Conservation (phyloP, 2,888 invertebrate species). For the Malthinus seriepunctatus region DNA sequence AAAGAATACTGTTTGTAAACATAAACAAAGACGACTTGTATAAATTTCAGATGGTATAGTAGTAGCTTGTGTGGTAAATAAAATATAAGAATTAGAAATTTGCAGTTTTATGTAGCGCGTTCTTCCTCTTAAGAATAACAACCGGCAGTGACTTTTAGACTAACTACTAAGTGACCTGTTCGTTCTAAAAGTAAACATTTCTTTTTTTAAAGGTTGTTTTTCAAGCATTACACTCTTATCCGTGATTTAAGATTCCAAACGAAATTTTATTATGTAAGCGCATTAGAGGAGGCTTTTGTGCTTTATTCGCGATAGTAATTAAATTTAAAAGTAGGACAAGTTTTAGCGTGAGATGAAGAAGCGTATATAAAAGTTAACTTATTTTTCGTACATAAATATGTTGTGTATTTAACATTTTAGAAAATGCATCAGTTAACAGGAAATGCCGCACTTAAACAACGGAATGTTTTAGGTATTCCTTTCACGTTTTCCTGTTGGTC, state of each 20-base stretch:
- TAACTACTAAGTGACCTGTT: constrained; percentile 22
- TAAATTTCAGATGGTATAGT: too few relatives aligned
- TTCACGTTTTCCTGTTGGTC: constrained; percentile 41
- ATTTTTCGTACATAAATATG: not conserved
- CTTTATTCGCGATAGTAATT: too few relatives aligned
- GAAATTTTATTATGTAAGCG: too few relatives aligned
- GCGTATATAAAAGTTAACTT: not conserved
- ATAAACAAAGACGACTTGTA: too few relatives aligned
- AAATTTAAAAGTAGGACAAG: not conserved
- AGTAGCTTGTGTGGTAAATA: too few relatives aligned
- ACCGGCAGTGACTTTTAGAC: constrained; percentile 23
- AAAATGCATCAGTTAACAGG: constrained; percentile 34
- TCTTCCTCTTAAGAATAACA: too few relatives aligned
- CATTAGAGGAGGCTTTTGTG: too few relatives aligned
- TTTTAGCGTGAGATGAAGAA: not conserved
- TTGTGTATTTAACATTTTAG: constrained; percentile 10
- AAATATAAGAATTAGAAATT: too few relatives aligned
- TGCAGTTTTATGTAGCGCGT: too few relatives aligned
- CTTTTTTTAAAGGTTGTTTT: not conserved
- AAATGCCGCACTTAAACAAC: constrained; percentile 43
- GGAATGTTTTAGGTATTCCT: constrained; percentile 41
- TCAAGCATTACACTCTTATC: too few relatives aligned
- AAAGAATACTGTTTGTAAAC: too few relatives aligned
- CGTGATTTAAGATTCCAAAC: too few relatives aligned
- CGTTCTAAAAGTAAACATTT: constrained; percentile 5